phyloP scores from a whole-genome alignment of 2,888 invertebrate genomes.

The Leucophenga montana region DNA sequence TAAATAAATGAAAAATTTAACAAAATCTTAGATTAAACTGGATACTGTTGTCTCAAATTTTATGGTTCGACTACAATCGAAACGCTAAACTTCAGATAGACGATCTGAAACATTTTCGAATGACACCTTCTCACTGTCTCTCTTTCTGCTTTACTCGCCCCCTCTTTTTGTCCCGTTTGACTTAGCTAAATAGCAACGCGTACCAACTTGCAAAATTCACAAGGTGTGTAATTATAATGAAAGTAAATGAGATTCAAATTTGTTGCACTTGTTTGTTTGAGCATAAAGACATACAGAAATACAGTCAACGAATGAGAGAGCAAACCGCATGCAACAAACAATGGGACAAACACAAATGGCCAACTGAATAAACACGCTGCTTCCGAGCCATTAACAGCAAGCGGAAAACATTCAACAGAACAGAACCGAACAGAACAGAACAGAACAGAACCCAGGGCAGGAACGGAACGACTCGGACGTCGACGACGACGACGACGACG shows the following conservation, averaged over 20 bases:
- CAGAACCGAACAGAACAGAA: conserved; percentile 49
- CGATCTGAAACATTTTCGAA: background rate
- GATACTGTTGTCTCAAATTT: background rate
- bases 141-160: too few species aligned
- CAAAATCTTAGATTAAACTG: too few species aligned
- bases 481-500: background rate
- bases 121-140: too few species aligned
- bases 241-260: conserved; percentile 62
- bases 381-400: conserved; percentile 8
- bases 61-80: background rate
- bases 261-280: conserved; percentile 55
- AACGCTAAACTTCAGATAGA: background rate
- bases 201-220: conserved; percentile 21
- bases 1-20: too few species aligned
- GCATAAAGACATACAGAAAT: conserved; percentile 6
- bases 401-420: conserved; percentile 39
- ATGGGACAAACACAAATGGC: conserved; percentile 26
- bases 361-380: conserved; percentile 19
- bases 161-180: too few species aligned
- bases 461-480: background rate
- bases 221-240: conserved; percentile 50
- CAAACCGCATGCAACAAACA: conserved; percentile 16
- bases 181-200: conserved; percentile 6
- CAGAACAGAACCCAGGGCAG: conserved; percentile 57
- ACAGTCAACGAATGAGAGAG: conserved; percentile 32